phyloP scores from a whole-genome alignment of 2,797 vertebrate species.

The Remorina albescens region DNA sequence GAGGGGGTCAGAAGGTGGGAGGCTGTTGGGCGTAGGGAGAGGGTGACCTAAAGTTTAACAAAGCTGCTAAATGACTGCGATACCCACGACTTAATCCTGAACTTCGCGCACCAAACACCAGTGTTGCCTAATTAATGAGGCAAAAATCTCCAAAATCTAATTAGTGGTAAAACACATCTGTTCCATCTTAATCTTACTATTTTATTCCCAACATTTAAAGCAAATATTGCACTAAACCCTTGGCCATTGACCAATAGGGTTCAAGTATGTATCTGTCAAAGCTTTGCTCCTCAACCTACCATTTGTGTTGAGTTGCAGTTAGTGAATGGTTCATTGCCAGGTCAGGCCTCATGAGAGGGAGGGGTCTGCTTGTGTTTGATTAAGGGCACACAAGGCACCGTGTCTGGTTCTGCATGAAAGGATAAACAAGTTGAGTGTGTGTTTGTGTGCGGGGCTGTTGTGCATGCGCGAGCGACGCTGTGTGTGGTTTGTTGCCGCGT shows the following conservation, averaged over 20 bases:
- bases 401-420: constrained; percentile 78
- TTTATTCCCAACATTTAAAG: constrained; percentile 32
- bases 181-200: constrained; percentile 17
- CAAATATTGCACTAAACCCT: constrained; percentile 23
- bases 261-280: constrained; percentile 33
- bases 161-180: constrained; percentile 30
- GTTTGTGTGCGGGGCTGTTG: constrained; percentile 44
- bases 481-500: constrained; percentile 60
- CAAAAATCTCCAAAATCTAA: not conserved
- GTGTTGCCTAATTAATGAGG: constrained; percentile 18
- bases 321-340: constrained; percentile 74
- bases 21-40: constrained; percentile 37
- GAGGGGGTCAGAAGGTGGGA: constrained; percentile 41
- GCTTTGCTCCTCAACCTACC: constrained; percentile 30
- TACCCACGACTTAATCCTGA: constrained; percentile 46
- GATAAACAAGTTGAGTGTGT: constrained; percentile 75
- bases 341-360: constrained; percentile 68
- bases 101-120: constrained; percentile 9
- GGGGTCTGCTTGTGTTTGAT: constrained; percentile 75
- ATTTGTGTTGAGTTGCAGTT: constrained; percentile 62
- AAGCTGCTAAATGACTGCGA: constrained; percentile 61
- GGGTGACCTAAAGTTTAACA: constrained; percentile 71
- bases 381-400: constrained; percentile 69
- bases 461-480: constrained; percentile 33
- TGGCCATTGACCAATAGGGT: constrained; percentile 20